Evolutionary conservation across 2,888 invertebrate genomes (phyloP).

Genomic region (Hecatera dysodea): DNA sequence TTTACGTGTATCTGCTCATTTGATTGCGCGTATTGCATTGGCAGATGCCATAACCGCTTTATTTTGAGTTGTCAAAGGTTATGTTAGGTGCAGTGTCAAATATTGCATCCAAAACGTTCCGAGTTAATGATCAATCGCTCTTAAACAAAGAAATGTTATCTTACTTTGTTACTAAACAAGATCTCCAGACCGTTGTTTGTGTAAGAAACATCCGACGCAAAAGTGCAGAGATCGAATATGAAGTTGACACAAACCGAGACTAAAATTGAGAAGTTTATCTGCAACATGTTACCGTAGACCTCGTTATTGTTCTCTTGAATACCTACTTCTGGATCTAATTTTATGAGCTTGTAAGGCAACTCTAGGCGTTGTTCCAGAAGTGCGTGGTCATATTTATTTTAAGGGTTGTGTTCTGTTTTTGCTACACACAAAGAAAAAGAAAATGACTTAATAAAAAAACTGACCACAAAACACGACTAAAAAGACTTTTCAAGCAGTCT

Average conservation of each 20-base stretch:
- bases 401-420: too few species aligned
- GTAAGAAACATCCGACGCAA: constrained; percentile 47
- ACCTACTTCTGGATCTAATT: background rate
- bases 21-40: background rate
- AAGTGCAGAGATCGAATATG: constrained; percentile 4
- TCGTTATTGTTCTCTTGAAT: background rate
- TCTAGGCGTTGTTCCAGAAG: background rate
- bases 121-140: constrained; percentile 7
- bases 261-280: background rate
- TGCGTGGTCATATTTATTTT: too few species aligned
- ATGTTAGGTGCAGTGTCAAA: background rate
- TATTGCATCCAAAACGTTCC: constrained; percentile 4
- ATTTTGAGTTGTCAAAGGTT: background rate
- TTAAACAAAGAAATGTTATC: constrained; percentile 34
- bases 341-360: background rate
- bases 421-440: too few species aligned
- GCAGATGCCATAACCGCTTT: background rate
- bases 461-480: too few species aligned
- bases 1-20: background rate
- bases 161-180: constrained; percentile 47
- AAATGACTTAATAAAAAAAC: too few species aligned
- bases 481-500: too few species aligned
- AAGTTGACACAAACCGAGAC: background rate
- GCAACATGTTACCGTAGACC: background rate
- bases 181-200: constrained; percentile 38